phyloP scores from a whole-genome alignment of 2,113 vertebrate species.

The Dromas ardeola region DNA sequence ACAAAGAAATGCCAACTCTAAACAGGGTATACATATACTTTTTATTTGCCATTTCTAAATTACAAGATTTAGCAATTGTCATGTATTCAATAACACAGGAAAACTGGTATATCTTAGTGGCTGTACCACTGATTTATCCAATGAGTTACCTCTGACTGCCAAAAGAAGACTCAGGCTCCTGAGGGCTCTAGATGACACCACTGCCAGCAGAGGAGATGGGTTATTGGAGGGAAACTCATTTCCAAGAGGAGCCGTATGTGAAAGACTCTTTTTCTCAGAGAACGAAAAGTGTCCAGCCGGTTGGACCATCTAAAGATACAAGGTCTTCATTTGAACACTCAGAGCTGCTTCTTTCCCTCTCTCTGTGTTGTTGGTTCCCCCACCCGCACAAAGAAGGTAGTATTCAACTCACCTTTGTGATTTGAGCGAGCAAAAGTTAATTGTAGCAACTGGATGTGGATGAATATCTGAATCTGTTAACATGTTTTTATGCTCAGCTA shows the following conservation, averaged over 20 bases:
- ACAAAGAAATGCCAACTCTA: background rate
- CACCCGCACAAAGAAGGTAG: background rate
- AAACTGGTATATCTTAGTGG: background rate
- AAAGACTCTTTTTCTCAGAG: background rate
- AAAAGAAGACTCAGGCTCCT: background rate
- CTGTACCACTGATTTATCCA: background rate
- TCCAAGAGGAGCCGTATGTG: background rate
- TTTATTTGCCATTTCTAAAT: background rate
- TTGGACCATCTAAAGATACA: background rate
- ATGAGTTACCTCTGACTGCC: background rate
- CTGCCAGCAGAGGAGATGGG: background rate
- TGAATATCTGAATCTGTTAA: background rate
- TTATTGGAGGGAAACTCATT: background rate
- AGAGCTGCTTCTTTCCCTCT: background rate
- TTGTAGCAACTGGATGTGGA: background rate
- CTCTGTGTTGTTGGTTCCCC: rapidly evolving
- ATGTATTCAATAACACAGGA: background rate
- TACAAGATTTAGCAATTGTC: background rate
- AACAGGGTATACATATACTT: background rate
- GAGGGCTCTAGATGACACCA: background rate
- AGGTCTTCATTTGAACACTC: background rate
- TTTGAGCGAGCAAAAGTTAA: background rate
- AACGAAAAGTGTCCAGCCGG: background rate
- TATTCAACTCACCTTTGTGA: background rate
- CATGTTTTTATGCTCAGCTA: background rate